Percentiles rank a stretch among this genome's conserved stretches.
Evolutionary conservation across 2,113 vertebrate genomes (phyloP).

Genomic region (Laticauda colubrina): DNA sequence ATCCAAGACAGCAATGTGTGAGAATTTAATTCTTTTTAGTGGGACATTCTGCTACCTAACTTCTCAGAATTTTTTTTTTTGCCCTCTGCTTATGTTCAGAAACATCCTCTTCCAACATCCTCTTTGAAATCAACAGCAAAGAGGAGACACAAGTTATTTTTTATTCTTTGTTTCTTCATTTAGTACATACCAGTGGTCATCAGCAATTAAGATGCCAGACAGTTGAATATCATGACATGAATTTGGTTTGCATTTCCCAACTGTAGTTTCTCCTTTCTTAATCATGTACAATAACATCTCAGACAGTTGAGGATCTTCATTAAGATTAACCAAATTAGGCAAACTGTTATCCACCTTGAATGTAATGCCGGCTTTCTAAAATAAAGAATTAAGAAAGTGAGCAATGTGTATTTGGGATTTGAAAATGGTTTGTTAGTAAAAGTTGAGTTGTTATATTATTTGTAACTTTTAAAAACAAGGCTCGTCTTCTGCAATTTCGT

Average conservation of each 20-base stretch:
- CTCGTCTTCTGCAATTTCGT: background rate
- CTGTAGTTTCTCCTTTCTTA: conserved; percentile 88
- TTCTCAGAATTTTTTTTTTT: background rate
- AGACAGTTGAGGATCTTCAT: conserved; percentile 94
- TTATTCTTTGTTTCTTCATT: background rate
- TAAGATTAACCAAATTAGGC: conserved; percentile 94
- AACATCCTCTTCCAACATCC: background rate
- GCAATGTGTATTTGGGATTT: background rate
- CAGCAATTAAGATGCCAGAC: conserved; percentile 87
- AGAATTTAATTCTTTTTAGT: background rate
- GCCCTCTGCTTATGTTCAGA: background rate
- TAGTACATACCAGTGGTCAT: conserved; percentile 85
- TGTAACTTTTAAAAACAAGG: background rate
- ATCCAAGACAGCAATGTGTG: background rate
- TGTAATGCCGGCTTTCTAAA: conserved; percentile 87
- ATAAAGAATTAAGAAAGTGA: conserved; percentile 20
- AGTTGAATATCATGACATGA: conserved; percentile 88
- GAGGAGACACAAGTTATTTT: background rate
- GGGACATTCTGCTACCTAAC: background rate
- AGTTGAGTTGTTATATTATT: background rate
- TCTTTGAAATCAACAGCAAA: background rate
- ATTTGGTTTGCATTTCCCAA: conserved; percentile 78
- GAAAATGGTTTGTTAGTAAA: background rate
- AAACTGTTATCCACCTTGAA: conserved; percentile 91
- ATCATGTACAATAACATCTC: conserved; percentile 96